Conservation (phyloP, 2,888 invertebrate genomes). For the Drosophila barbarae region DNA sequence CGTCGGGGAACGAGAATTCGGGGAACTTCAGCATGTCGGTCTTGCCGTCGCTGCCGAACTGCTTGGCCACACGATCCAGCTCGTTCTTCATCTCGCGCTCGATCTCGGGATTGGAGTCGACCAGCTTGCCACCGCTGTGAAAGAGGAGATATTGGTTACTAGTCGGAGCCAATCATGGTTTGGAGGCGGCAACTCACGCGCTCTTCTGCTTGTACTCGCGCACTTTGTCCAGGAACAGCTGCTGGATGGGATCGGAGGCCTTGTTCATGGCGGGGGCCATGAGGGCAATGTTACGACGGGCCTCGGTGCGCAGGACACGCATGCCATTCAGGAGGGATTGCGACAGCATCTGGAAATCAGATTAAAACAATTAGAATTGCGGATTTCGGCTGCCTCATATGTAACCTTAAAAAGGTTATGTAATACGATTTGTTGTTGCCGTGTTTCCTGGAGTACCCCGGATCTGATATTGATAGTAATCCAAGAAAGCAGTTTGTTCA, state of each 20-base stretch:
- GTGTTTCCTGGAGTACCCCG: neutral
- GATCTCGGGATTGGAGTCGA: constrained; percentile 89
- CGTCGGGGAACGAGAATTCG: constrained; percentile 88
- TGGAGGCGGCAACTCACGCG: constrained; percentile 82
- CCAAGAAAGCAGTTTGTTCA: accelerated
- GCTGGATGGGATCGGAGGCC: constrained; percentile 93
- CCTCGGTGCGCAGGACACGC: constrained; percentile 81
- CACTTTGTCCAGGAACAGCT: constrained; percentile 95
- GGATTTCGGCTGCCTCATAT: constrained; percentile 17
- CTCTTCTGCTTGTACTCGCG: constrained; percentile 93
- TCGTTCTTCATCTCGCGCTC: constrained; percentile 88
- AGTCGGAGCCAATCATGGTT: accelerated
- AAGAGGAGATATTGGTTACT: neutral
- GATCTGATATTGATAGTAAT: neutral
- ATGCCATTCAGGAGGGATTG: constrained; percentile 81
- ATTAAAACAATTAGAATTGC: constrained; percentile 1
- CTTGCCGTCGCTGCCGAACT: constrained; percentile 87
- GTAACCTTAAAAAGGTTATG: constrained; percentile 77
- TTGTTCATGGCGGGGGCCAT: constrained; percentile 85
- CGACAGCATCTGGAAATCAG: constrained; percentile 81
- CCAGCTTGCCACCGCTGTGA: constrained; percentile 88
- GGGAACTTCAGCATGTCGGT: constrained; percentile 95
- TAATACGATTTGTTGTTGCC: constrained; percentile 51
- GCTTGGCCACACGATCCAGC: constrained; percentile 88
- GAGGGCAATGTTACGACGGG: constrained; percentile 87